Conservation (phyloP, 2,797 vertebrate species). For the Sebastes umbrosus region DNA sequence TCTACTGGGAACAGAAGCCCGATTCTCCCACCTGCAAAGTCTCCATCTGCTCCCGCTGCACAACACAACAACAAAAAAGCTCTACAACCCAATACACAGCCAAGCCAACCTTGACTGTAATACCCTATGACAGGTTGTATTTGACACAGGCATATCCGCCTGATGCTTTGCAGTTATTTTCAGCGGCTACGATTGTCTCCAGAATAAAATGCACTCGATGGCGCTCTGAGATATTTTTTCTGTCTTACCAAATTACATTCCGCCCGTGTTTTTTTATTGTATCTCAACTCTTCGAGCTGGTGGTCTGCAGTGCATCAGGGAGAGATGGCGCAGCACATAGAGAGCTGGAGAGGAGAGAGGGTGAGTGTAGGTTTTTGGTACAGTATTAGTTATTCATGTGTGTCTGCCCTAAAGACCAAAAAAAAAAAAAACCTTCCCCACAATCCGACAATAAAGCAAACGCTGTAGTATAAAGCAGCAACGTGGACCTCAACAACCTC, state of each 20-base stretch:
- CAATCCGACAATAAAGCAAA: constrained; percentile 35
- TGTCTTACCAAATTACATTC: constrained; percentile 56
- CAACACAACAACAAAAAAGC: constrained; percentile 55
- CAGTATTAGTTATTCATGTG: constrained; percentile 57
- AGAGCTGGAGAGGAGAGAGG: constrained; percentile 16
- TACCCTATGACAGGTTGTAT: constrained; percentile 52
- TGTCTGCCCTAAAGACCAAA: constrained; percentile 26
- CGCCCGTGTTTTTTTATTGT: constrained; percentile 29
- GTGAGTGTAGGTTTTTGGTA: constrained; percentile 22
- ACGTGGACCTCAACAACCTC: constrained; percentile 38
- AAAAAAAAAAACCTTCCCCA: neutral
- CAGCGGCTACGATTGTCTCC: constrained; percentile 40
- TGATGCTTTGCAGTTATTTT: constrained; percentile 56
- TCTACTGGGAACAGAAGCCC: constrained; percentile 78
- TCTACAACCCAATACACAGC: constrained; percentile 50
- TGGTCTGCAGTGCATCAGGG: constrained; percentile 47
- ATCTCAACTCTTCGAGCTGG: constrained; percentile 36
- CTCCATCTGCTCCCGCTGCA: constrained; percentile 83
- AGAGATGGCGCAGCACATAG: constrained; percentile 13
- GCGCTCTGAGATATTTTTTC: constrained; percentile 38
- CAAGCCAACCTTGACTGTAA: constrained; percentile 64
- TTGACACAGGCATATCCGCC: constrained; percentile 50
- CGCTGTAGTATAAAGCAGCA: constrained; percentile 22
- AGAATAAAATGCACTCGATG: constrained; percentile 52
- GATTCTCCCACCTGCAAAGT: constrained; percentile 84